A percentile compares a stretch with the other conserved stretches of the same genome.
phyloP scores from a whole-genome alignment of 1,140 invertebrate genomes.

The Archivesica marissinica region DNA sequence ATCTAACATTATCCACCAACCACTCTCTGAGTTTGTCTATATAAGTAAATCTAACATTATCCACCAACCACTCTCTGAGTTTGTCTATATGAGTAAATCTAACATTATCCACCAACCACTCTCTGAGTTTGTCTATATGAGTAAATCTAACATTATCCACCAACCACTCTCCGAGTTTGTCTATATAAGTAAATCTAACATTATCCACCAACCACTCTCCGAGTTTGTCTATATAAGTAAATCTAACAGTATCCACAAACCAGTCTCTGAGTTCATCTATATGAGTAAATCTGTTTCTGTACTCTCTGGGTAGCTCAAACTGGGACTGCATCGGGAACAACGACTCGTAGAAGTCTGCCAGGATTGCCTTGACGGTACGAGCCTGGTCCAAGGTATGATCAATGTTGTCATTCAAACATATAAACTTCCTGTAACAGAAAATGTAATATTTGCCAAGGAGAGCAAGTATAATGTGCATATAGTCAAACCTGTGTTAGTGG shows the following conservation, averaged over 20 bases:
- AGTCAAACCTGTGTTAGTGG: no score
- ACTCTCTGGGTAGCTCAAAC: constrained; percentile 90
- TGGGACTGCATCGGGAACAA: constrained; percentile 90
- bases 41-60: background rate
- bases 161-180: no score
- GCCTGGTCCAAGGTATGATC: constrained; percentile 87
- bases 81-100: constrained; percentile 88
- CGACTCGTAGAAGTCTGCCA: constrained; percentile 91
- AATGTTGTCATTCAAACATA: constrained; percentile 94
- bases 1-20: constrained; percentile 85
- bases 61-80: constrained; percentile 87
- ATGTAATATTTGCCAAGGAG: background rate
- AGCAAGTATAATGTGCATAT: no score
- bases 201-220: no score
- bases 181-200: no score
- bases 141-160: no score
- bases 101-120: constrained; percentile 87
- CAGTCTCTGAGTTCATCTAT: constrained; percentile 88
- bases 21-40: background rate
- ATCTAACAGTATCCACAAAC: no score
- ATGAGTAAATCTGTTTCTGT: constrained; percentile 89
- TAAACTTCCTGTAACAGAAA: constrained; percentile 89
- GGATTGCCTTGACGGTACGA: constrained; percentile 88
- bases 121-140: constrained; percentile 87
- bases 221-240: no score